A percentile compares a stretch with the other conserved stretches of the same genome.
Evolutionary conservation across 2,797 vertebrate genomes (phyloP).

Genomic region (Anableps anableps): DNA sequence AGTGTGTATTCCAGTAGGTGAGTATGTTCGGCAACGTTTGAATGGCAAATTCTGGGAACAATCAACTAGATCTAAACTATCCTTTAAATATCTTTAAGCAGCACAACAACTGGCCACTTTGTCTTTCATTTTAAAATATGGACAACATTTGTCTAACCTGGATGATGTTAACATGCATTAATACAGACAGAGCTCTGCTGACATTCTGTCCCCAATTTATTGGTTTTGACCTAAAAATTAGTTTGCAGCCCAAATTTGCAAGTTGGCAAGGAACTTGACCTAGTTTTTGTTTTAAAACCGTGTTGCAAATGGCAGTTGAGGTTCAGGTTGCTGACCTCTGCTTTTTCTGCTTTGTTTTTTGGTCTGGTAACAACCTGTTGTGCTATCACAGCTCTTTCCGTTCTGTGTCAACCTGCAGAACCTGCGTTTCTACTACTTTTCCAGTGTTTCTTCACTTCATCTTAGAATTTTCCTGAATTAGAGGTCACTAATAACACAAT

Average conservation of each 20-base stretch:
- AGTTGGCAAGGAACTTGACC: background rate
- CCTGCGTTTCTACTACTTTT: background rate
- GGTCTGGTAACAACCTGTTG: background rate
- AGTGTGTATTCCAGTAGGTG: background rate
- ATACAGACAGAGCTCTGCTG: slow-evolving; percentile 3
- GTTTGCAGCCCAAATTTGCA: background rate
- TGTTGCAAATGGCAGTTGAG: background rate
- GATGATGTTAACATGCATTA: background rate
- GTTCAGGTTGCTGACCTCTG: slow-evolving; percentile 1
- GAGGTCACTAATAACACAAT: background rate
- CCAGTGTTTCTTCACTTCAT: background rate
- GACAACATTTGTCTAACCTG: background rate
- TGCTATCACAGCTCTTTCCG: background rate
- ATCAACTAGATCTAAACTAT: background rate
- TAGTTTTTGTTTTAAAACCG: background rate
- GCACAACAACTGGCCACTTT: background rate
- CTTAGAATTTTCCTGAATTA: background rate
- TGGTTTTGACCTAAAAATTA: slow-evolving; percentile 6
- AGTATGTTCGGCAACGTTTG: background rate
- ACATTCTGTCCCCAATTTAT: background rate
- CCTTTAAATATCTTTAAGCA: background rate
- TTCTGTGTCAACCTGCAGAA: background rate
- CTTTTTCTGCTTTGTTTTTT: background rate
- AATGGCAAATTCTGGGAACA: background rate
- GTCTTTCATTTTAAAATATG: background rate